Percentiles rank a stretch among this genome's conserved stretches.
These are phyloP conservation scores for Odocoileus hemionus DNA, from an alignment of 2,113 vertebrate genomes.

Conservation along the genomic window DNA sequence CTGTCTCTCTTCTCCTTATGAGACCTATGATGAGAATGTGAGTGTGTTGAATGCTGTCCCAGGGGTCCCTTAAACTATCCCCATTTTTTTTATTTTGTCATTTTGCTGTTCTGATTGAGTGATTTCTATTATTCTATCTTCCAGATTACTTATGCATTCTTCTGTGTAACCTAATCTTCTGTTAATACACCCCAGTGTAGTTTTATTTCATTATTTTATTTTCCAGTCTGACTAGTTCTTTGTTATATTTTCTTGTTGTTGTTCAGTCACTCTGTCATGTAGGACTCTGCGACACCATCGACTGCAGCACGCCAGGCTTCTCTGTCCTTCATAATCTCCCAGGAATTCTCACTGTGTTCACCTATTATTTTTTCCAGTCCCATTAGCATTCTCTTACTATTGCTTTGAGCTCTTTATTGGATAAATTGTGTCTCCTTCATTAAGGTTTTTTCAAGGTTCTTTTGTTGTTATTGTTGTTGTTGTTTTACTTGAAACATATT, in stretches of 20 bases:
- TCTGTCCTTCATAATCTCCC: neutral
- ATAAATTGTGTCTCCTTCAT: neutral
- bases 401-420: neutral
- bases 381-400: neutral
- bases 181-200: neutral
- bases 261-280: too few relatives aligned
- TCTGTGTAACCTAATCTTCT: neutral
- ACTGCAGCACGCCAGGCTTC: neutral
- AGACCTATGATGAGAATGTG: neutral
- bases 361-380: neutral
- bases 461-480: neutral
- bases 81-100: neutral
- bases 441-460: neutral
- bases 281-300: too few relatives aligned
- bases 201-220: neutral
- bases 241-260: neutral
- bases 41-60: neutral
- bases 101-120: neutral
- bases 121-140: neutral
- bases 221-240: neutral
- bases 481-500: neutral
- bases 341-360: neutral
- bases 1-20: rapidly evolving
- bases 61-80: neutral
- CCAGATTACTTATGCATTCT: neutral